Base-by-base conservation (phyloP, 53 echinoderm and acorn worm species). In the Henricia sp. region DNA sequence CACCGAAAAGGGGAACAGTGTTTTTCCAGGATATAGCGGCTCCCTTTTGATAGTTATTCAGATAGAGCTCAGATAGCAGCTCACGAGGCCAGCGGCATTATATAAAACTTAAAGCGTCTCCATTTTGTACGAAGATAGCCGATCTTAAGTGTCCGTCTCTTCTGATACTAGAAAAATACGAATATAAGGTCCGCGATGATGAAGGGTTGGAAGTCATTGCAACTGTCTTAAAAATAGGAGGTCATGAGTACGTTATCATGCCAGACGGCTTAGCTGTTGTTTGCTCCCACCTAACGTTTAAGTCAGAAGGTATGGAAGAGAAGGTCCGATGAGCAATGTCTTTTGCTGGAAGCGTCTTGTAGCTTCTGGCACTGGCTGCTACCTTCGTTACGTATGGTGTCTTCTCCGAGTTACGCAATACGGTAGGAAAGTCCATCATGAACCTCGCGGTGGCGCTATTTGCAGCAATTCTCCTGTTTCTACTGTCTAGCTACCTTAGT, bases 361-460 rank as follows among this genome's bases (percentile, higher is more conserved):
- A 76, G 1, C 32, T 87, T 38, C 19, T 87, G 13, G 64, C 66
- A 1, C 17, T 65, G 19, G 37, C 39, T 35, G 55, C 76, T 29
- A 38, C 87, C 19, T 87, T 87, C 52, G 37, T 77, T 4, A 87
- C 87, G 12, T 87, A 77, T 42, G 66, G 77, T 25, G 25, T 67
- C 19, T 87, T 87, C 40, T 42, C 25, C 9, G 28, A 50, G 24
- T 37, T 87, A 6, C 76, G 87, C 4, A 86, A 74, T 52, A 11
- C 37, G 2, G 50, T 55, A 2, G 62, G 74, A 11, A 50, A 86
- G 33, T 59, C 68, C 20, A 76, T 50, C 19, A 88, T 88, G 88
- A 83, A 82, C 50, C 56, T 88, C 25, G 40, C 72, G 19, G 82
- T 24, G 21, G 82, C 83, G 8, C 72, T 88, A 11, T 83, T 82